A percentile compares a stretch with the other conserved stretches of the same genome.
phyloP scores from a whole-genome alignment of 2,113 vertebrate genomes.

The Osmerus eperlanus region DNA sequence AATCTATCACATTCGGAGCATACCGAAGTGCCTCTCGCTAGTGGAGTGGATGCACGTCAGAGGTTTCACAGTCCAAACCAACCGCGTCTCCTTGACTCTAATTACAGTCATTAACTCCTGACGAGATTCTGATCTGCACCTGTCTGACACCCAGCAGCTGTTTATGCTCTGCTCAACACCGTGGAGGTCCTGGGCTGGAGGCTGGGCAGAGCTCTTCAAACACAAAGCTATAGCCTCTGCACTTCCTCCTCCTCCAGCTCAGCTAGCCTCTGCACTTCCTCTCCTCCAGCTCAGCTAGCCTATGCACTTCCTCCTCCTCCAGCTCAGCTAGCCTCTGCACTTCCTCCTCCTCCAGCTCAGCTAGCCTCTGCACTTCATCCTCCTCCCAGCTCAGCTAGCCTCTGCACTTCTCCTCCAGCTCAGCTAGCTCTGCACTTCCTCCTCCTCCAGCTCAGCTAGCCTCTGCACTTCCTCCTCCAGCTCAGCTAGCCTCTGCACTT shows the following conservation, averaged over 20 bases:
- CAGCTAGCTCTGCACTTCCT: too few relatives aligned
- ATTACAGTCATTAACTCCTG: slow-evolving; percentile 62
- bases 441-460: slow-evolving; percentile 18
- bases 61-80: slow-evolving; percentile 9
- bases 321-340: too few relatives aligned
- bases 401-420: too few relatives aligned
- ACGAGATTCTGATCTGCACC: slow-evolving; percentile 45
- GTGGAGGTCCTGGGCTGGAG: not conserved
- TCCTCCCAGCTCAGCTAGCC: too few relatives aligned
- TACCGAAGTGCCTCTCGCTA: too few relatives aligned
- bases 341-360: slow-evolving; percentile 4
- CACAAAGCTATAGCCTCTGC: too few relatives aligned
- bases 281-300: too few relatives aligned
- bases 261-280: too few relatives aligned
- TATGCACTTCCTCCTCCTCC: too few relatives aligned
- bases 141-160: slow-evolving; percentile 49
- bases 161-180: slow-evolving; percentile 25
- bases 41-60: too few relatives aligned
- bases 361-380: slow-evolving; percentile 7
- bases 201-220: slow-evolving; percentile 23
- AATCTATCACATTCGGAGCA: too few relatives aligned
- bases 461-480: not conserved
- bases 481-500: slow-evolving; percentile 8
- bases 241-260: too few relatives aligned
- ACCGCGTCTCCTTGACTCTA: slow-evolving; percentile 36